Conservation (phyloP, 2,113 vertebrate genomes). For the Monopterus albus region DNA sequence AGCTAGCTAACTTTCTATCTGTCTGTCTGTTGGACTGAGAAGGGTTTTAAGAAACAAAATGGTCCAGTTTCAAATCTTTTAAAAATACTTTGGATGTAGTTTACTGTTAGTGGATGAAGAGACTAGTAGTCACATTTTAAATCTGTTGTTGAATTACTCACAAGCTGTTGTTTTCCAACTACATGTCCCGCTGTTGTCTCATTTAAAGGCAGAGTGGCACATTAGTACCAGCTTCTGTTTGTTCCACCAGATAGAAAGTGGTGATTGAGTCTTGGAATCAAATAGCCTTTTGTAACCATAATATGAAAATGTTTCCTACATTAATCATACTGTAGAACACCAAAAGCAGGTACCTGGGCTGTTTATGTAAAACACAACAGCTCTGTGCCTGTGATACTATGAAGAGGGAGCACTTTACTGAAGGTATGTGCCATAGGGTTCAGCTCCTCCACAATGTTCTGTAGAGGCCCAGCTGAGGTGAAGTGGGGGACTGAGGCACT, state of each 20-base stretch:
- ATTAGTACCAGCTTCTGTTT: conserved; percentile 15
- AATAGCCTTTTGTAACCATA: conserved; percentile 27
- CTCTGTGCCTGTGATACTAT: background rate
- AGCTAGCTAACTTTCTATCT: conserved; percentile 72
- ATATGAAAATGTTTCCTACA: background rate
- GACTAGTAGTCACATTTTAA: conserved; percentile 53
- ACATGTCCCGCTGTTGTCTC: conserved; percentile 9
- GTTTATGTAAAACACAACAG: too few species aligned
- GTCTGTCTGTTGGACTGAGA: conserved; percentile 74
- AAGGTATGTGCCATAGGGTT: conserved; percentile 14
- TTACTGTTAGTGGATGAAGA: conserved; percentile 44
- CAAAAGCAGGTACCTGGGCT: background rate
- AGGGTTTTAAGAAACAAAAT: conserved; percentile 58
- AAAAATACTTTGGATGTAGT: conserved; percentile 48
- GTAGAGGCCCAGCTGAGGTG: background rate
- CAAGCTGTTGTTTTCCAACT: background rate
- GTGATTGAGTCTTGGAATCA: conserved; percentile 44
- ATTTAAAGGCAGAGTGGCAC: conserved; percentile 8
- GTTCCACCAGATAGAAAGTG: conserved; percentile 26
- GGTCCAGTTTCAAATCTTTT: conserved; percentile 61
- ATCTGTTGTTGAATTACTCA: conserved; percentile 49
- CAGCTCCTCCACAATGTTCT: background rate
- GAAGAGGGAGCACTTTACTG: background rate
- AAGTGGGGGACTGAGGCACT: background rate
- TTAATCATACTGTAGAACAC: conserved; percentile 12